Evolutionary conservation across 2,888 invertebrate species (phyloP), one percentile per base, ranked within the genome.

Genomic region (Choristoneura rosaceana): DNA sequence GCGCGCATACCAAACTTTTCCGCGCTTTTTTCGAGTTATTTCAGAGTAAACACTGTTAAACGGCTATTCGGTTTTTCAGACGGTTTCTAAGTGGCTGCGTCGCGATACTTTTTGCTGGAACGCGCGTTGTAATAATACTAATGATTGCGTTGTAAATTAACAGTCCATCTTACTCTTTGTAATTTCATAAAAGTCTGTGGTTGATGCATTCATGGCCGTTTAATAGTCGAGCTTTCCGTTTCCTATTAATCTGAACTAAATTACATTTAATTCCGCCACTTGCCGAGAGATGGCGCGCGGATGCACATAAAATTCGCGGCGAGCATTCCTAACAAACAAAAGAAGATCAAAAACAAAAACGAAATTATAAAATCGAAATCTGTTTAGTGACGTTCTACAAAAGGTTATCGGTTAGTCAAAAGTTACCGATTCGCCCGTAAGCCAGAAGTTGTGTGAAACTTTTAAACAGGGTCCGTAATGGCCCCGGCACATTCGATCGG

Each of bases 41-140:
- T 88, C 90, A 90, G 86, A 84, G 86, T 93, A 92, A 93, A 91
- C 84, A 90, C 87, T 90, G 84, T 87, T 93, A 92, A 92, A 86
- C 84, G 88, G 90, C 89, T 88, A 90, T 92, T 92, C 87, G 85
- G 88, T 93, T 94, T 94, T 93, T 93, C 91, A 92, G 84, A 84
- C 86, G 87, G 89, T 91, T 92, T 92, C 92, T 92, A 93, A 93
- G 90, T 92, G 91, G 86, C 75, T 80, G 88, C 85, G 82, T 84
- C 79, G 81, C 79, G 80, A 82, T 78, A 77, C 79, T 90, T 91
- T 91, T 91, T 91, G 84, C 83, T 82, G 80, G 82, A 85, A 89
- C 86, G 85, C 86, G 89, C 86, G 88, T 89, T 88, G 90, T 90
- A 89, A 91, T 91, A 89, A 90, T 87, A 86, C 88, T 84, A 83